Base-by-base conservation (phyloP, 2,113 vertebrate genomes). In the Poeciliopsis turrubarensis region DNA sequence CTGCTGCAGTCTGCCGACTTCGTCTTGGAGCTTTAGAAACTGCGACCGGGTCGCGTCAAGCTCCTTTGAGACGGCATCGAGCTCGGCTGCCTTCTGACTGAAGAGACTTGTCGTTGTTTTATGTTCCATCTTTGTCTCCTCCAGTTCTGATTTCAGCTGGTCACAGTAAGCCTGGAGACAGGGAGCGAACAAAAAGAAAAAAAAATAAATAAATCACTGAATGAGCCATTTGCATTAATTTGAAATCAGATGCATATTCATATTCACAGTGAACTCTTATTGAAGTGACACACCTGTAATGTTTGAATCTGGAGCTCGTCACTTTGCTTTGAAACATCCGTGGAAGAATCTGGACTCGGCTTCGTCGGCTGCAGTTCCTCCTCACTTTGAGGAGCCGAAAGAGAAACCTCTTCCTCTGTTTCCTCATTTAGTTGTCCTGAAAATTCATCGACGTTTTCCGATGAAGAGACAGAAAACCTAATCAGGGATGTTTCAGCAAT, bases 361-460 rank as follows among this genome's bases (percentile, higher is more conserved):
- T 94, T 92, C 57, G 91, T 90, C 70, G 91, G 67, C 25, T 93
- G 74, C 31, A 93, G 80, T 47, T 95, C 94, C 86, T 92, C 93
- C 68, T 87, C 78, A 61, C 32, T 86, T 60, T 95, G 84, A 73
- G 91, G 86, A 65, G 65, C 67, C 68, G 78, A 54, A 51, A 95
- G 68, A 37, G 29, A 61, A 29, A 86, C 78, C 67, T 92, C 93
- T 62, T 92, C 66, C 26, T 83, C 60, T 86, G 22, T 82, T 76
- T 87, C 65, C 67, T 72, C 39, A n/a, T 78, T 89, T 11, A 94
- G 79, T 26, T 93, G 88, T 30, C 89, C 88, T 11, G 87, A 61
- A 69, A 90, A 67, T 60, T 90, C 81, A 72, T 91, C 80, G 57
- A 71, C 44, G n/a, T 74, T 69, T 5, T 60, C 65, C 39, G 70